These are phyloP conservation scores for Notospermus geniculatus DNA, from an alignment of 1,140 invertebrate species.

Conservation along the genomic window DNA sequence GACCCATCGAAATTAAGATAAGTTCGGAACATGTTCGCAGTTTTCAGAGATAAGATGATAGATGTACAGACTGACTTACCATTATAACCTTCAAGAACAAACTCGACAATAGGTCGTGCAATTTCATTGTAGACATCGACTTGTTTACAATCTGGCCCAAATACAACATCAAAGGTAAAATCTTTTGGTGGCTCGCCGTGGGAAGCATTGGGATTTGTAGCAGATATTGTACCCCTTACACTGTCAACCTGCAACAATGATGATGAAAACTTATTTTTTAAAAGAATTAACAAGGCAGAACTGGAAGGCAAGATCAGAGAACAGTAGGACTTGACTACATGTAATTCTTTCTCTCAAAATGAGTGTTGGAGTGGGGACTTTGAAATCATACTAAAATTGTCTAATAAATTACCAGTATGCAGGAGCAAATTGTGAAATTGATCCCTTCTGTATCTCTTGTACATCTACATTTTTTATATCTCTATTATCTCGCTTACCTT, in stretches of 20 bases:
- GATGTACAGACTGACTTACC: conserved; percentile 57
- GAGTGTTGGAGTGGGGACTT: too few species aligned
- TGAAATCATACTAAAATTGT: too few species aligned
- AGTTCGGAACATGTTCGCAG: too few species aligned
- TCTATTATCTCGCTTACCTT: too few species aligned
- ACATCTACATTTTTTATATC: too few species aligned
- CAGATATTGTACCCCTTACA: conserved; percentile 71
- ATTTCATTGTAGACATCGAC: conserved; percentile 87
- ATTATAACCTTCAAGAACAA: conserved; percentile 94
- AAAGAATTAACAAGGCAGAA: not conserved
- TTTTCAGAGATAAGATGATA: too few species aligned
- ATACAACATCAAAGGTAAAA: conserved; percentile 81
- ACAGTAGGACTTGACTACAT: too few species aligned
- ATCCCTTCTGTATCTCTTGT: too few species aligned
- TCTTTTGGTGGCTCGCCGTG: conserved; percentile 65
- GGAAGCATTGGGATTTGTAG: conserved; percentile 68
- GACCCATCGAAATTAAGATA: too few species aligned
- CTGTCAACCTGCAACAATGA: conserved; percentile 63
- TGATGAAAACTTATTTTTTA: conserved; percentile 6
- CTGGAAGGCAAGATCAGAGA: not conserved
- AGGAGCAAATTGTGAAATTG: too few species aligned
- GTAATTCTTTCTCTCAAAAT: too few species aligned
- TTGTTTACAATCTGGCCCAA: conserved; percentile 63
- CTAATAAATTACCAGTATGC: too few species aligned
- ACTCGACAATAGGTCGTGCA: conserved; percentile 84